Conservation (phyloP, 1,140 invertebrate genomes). For the Frieseomelitta varia region DNA sequence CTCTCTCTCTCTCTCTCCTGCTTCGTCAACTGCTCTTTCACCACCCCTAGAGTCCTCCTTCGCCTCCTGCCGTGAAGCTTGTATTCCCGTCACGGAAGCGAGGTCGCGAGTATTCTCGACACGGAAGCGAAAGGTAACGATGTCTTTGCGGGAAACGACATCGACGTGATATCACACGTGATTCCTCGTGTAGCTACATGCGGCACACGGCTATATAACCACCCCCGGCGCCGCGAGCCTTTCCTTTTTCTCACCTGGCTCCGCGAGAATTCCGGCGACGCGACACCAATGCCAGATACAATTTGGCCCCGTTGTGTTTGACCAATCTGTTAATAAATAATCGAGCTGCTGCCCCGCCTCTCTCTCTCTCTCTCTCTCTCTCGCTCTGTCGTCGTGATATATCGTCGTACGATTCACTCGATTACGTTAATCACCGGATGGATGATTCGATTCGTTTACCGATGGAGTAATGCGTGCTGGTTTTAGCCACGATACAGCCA, state of each 20-base stretch:
- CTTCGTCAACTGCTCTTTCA: background rate
- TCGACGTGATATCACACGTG: slow-evolving; percentile 58
- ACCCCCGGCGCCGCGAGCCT: background rate
- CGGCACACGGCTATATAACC: slow-evolving; percentile 3
- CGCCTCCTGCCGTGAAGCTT: background rate
- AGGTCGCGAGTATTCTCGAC: slow-evolving; percentile 50
- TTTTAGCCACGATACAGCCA: background rate
- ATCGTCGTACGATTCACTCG: background rate
- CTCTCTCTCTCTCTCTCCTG: no score
- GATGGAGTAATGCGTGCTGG: background rate
- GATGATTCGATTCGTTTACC: background rate
- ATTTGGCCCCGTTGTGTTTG: background rate
- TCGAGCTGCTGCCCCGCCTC: background rate
- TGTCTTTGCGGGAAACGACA: slow-evolving; percentile 57
- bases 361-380: background rate
- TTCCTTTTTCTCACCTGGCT: slow-evolving; percentile 15
- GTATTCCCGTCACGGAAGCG: slow-evolving; percentile 48
- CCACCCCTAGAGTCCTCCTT: background rate
- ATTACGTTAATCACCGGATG: background rate
- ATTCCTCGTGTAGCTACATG: slow-evolving; percentile 41
- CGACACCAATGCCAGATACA: background rate
- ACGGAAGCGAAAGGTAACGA: slow-evolving; percentile 52
- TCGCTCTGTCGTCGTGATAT: background rate
- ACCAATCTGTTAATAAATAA: slow-evolving; percentile 21
- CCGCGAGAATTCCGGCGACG: background rate